Percentiles rank a stretch among this genome's conserved stretches.
Evolutionary conservation across 2,888 invertebrate species (phyloP).

Genomic region (Chrysina gloriosa): DNA sequence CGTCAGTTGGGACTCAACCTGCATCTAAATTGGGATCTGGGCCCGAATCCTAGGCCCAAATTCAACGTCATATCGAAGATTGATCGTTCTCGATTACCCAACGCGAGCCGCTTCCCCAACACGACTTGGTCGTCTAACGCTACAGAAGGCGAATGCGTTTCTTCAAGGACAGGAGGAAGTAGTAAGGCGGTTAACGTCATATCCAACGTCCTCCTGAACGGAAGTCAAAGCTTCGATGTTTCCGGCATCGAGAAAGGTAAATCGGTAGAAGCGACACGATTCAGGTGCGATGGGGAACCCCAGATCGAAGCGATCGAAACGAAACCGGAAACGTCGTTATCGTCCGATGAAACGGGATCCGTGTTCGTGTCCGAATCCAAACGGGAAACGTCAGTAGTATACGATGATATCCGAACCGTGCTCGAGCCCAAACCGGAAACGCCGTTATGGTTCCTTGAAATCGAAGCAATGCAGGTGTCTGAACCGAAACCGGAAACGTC

Average conservation of each 20-base stretch:
- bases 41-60: conserved; percentile 5
- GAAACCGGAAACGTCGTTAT: no score
- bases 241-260: not conserved
- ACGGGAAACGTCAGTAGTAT: no score
- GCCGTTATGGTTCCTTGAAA: no score
- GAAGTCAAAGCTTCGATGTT: not conserved
- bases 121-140: conserved; percentile 5
- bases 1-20: no score
- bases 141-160: not conserved
- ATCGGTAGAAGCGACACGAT: not conserved
- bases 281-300: no score
- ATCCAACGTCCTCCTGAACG: not conserved
- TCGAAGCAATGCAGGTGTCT: no score
- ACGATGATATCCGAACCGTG: no score
- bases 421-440: no score
- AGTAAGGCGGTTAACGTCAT: not conserved
- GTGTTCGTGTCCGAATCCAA: no score
- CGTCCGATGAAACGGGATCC: no score
- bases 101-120: conserved; percentile 11
- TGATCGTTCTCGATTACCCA: not conserved
- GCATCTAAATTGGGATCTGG: not conserved
- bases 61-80: conserved; percentile 9
- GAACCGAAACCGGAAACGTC: no score
- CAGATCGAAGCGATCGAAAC: no score
- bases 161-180: not conserved